phyloP scores from a whole-genome alignment of 2,888 invertebrate species.

The Synergus gifuensis region DNA sequence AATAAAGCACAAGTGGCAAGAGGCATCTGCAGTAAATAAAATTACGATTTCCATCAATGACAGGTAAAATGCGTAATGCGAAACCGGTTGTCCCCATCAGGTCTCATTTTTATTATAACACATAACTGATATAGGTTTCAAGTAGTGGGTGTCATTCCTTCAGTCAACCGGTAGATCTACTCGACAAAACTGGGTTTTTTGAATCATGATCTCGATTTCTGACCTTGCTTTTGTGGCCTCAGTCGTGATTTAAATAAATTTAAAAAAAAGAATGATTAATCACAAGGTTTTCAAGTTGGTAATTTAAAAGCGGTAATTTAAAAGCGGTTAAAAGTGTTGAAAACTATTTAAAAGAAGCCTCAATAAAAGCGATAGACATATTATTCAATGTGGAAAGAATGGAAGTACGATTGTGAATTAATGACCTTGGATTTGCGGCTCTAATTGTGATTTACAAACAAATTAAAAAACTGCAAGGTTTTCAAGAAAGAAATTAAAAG shows the following conservation, averaged over 20 bases:
- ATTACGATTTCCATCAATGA: background rate
- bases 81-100: constrained; percentile 48
- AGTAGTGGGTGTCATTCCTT: constrained; percentile 24
- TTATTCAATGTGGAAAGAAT: no score
- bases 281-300: no score
- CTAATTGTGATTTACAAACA: background rate
- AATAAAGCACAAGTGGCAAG: background rate
- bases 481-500: background rate
- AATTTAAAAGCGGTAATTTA: no score
- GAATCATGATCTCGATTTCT: background rate
- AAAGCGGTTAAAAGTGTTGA: no score
- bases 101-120: constrained; percentile 41
- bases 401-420: no score
- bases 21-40: background rate
- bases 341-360: no score
- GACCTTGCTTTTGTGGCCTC: background rate
- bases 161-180: constrained; percentile 22
- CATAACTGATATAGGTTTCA: constrained; percentile 21
- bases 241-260: background rate
- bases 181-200: background rate
- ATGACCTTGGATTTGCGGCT: no score
- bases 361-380: no score
- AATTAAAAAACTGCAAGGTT: background rate
- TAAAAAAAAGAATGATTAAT: no score
- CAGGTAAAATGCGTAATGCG: background rate